Percentiles rank a stretch among this genome's conserved stretches.
These are phyloP conservation scores for Calliopum simillimum DNA, from an alignment of 2,888 invertebrate genomes.

Conservation along the genomic window DNA sequence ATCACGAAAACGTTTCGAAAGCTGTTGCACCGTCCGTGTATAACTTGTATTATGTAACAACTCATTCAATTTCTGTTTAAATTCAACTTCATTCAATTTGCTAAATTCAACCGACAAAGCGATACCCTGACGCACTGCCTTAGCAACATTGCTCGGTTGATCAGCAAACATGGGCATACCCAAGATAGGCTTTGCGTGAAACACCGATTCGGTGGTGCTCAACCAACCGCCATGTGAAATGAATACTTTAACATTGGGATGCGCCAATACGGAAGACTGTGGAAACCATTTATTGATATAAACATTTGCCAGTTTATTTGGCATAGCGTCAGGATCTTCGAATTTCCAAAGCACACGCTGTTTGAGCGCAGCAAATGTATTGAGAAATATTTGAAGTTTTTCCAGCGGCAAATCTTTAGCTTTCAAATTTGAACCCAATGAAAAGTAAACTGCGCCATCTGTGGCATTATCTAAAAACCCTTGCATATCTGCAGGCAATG, in stretches of 20 bases:
- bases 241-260: conserved; percentile 64
- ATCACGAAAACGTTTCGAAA: conserved; percentile 57
- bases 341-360: conserved; percentile 67
- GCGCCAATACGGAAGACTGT: conserved; percentile 62
- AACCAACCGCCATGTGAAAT: conserved; percentile 66
- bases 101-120: no score
- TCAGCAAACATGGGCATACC: conserved; percentile 68
- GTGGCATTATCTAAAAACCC: conserved; percentile 64
- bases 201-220: conserved; percentile 64
- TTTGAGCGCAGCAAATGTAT: conserved; percentile 51
- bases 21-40: conserved; percentile 46
- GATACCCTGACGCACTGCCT: no score
- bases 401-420: conserved; percentile 54
- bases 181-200: conserved; percentile 65
- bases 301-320: conserved; percentile 51
- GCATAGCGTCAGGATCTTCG: conserved; percentile 64
- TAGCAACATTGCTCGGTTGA: conserved; percentile 64
- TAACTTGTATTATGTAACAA: conserved; percentile 49
- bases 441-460: conserved; percentile 68
- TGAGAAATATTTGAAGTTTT: conserved; percentile 47
- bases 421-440: conserved; percentile 66
- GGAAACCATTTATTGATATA: conserved; percentile 62
- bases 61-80: conserved; percentile 44
- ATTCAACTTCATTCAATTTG: no score
- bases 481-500: conserved; percentile 60